Evolutionary conservation across 2,113 vertebrate genomes (phyloP), one percentile per base, ranked within the genome.

Genomic region (Trichechus manatus): DNA sequence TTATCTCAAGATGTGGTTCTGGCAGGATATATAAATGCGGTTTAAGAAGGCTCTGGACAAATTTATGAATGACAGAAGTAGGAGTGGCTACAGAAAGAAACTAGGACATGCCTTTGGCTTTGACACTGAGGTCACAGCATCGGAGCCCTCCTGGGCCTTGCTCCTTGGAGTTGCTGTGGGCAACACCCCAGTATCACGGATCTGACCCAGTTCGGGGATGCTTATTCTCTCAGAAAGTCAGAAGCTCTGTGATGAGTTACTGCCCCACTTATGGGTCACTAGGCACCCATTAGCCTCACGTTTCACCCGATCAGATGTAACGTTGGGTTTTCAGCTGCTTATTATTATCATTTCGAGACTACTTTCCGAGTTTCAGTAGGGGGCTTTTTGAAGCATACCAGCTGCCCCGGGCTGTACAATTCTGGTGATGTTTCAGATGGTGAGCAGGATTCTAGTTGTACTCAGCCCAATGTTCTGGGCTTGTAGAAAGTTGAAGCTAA

Each of bases 1-100:
- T 97, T 94, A 95, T 95, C 97, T 91, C 93, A 22, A 93, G 94
- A 96, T 89, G 94, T 95, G 96, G 96, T 93, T 96, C 87, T 95
- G 75, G 93, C 70, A 72, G 92, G 89, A 84, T 89, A n/a, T 79
- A 87, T 78, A 86, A 68, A 77, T 47, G 47, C 36, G 44, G 0
- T 87, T 89, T 91, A 89, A 87, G 96, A 89, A 87, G 80, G 83
- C 70, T 94, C 75, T 93, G 53, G 83, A 44, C 68, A 87, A 50
- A 83, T 86, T 86, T 87, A 29, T 97, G 94, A 96, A 75, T 93
- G 97, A 87, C 86, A 53, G 96, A 77, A 66, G 50, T 59, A 47
- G 74, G 61, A 50, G 93, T 93, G 50, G 44, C 64, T 85, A 13
- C 27, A 3, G 29, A 94, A 85, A 61, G 86, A 70, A 94, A 79